Evolutionary conservation across 2,113 vertebrate species (phyloP).

Genomic region (Hemiprocne comata): DNA sequence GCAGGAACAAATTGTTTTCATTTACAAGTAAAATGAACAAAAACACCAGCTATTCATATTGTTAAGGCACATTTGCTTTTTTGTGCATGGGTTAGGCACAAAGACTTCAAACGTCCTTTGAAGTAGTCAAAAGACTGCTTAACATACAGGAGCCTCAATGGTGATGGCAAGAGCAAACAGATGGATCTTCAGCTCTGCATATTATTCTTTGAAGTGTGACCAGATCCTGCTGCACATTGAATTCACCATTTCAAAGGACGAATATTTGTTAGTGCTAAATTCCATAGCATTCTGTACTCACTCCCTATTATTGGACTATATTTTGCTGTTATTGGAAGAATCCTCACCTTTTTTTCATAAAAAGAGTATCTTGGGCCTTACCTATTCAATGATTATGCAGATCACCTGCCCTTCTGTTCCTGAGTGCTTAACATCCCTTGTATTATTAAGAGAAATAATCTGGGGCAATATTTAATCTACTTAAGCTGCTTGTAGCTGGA

Average conservation of each 20-base stretch:
- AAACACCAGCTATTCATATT: constrained; percentile 20
- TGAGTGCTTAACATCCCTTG: background rate
- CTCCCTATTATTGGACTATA: constrained; percentile 20
- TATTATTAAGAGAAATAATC: background rate
- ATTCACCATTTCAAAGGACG: constrained; percentile 76
- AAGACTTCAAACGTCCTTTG: constrained; percentile 76
- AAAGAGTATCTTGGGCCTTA: background rate
- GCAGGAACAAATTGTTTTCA: constrained; percentile 42
- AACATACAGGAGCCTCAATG: constrained; percentile 60
- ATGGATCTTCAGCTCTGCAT: constrained; percentile 60
- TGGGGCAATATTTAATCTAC: background rate
- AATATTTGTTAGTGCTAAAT: constrained; percentile 63
- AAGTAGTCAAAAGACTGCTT: constrained; percentile 75
- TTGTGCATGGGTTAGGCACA: constrained; percentile 45
- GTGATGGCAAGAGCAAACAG: constrained; percentile 65
- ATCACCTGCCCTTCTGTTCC: constrained; percentile 27
- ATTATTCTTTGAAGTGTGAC: constrained; percentile 75
- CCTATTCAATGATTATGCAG: background rate
- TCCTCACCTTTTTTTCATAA: background rate
- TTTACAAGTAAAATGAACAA: constrained; percentile 10
- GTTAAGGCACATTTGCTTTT: constrained; percentile 53
- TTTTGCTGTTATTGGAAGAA: constrained; percentile 22
- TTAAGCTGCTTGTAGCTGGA: constrained; percentile 5
- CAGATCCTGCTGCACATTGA: constrained; percentile 71
- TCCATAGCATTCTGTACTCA: constrained; percentile 27